Base-by-base conservation (phyloP, 2,797 vertebrate species). In the Eremophila alpestris region DNA sequence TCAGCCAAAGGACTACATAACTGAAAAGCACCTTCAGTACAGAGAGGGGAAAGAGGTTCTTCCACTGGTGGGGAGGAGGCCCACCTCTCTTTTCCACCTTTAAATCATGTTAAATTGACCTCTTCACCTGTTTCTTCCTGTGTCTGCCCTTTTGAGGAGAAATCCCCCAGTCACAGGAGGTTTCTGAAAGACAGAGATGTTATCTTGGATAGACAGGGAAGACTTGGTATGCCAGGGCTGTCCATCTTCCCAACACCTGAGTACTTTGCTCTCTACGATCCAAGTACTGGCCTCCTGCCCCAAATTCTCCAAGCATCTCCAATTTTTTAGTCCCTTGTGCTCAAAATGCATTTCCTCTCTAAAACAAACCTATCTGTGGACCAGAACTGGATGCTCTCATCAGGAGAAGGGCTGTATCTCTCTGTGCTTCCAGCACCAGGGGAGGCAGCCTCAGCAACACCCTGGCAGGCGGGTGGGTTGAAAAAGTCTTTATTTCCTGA, bases 401-500 rank as follows among this genome's bases (percentile, higher is more conserved):
- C 5, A 17, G 51, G 23, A n/a, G 43, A 62, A 76, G 51, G n/a
- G 49, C 45, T 89, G 32, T 2, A 3, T 29, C 26, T 34, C 55
- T 70, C 1, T 24, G 11, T 56, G 20, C 60, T 73, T 32, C 21
- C 34, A 62, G 36, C 1, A 1, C 36, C 55, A 55, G 58, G 11
- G 6, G 16, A 58, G 32, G 48, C 67, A 80, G 43, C 27, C 85
- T 60, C 54, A 80, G 62, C 59, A 68, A 7, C 22, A 29, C 32
- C 46, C 38, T 0, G 0, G 15, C 4, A 15, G 38, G 10, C 0
- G 0, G 3, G 15, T 1, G 4, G 27, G 41, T 77, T 55, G 23
- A 80, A 88, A 73, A 85, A 56, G 40, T 73, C 73, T 71, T 38
- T 75, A 32, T 43, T 24, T 51, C 12, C 65, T 9, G 4, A 67